phyloP scores from a whole-genome alignment of 53 echinoderm and acorn worm species.

The Apostichopus leukothele region DNA sequence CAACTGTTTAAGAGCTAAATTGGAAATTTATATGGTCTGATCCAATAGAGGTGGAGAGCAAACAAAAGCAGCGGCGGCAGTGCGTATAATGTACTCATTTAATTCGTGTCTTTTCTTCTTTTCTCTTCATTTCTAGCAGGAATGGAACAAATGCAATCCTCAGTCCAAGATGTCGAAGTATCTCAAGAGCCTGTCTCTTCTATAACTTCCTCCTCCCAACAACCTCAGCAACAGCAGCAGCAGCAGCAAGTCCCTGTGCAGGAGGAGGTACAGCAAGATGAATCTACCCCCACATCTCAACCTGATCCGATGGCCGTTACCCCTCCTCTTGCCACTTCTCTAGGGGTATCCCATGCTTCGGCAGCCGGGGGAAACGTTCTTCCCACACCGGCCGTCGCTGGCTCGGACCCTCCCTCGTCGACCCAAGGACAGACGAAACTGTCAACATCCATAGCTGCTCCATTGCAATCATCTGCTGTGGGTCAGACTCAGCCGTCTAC shows the following conservation, averaged over 20 bases:
- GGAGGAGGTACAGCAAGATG: not conserved
- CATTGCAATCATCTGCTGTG: not conserved
- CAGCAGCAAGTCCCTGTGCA: not conserved
- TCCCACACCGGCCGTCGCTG: not conserved
- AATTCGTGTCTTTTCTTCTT: not conserved
- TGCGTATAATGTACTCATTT: not conserved
- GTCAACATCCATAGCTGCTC: not conserved
- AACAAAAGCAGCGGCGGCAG: too few species aligned
- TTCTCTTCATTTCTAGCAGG: not conserved
- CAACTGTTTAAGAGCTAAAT: too few species aligned
- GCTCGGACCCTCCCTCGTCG: not conserved
- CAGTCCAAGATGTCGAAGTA: not conserved
- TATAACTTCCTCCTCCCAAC: not conserved
- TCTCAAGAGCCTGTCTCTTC: not conserved
- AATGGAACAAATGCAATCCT: not conserved
- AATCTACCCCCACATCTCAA: not conserved
- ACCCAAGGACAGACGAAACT: not conserved
- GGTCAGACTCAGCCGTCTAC: not conserved
- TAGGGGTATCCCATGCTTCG: not conserved
- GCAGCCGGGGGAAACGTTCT: not conserved
- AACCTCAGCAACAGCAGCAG: not conserved
- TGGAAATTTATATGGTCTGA: too few species aligned
- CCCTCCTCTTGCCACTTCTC: not conserved
- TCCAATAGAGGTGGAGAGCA: too few species aligned
- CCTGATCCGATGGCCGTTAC: not conserved